These are phyloP conservation scores for Lepidochitona cinerea DNA, from an alignment of 2,888 invertebrate species.

Conservation along the genomic window DNA sequence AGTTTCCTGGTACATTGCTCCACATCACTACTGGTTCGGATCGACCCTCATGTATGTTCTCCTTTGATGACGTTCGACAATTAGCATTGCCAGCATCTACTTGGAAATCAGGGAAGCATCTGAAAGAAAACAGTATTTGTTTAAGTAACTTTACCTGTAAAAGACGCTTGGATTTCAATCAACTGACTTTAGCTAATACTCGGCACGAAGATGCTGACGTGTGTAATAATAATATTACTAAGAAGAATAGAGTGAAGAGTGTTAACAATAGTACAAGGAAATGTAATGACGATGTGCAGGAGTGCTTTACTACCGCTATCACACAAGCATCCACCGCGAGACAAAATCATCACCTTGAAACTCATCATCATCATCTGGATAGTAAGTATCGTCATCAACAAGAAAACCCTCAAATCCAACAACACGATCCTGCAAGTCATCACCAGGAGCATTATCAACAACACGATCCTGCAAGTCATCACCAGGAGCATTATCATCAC, in stretches of 20 bases:
- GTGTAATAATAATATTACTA: background rate
- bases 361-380: too few species aligned
- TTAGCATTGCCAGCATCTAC: background rate
- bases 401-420: background rate
- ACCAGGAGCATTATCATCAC: too few species aligned
- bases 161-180: constrained; percentile 46
- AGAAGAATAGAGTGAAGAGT: background rate
- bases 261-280: background rate
- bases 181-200: constrained; percentile 6
- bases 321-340: too few species aligned
- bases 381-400: background rate
- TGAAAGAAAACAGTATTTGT: constrained; percentile 9
- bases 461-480: background rate
- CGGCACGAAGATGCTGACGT: constrained; percentile 14
- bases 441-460: too few species aligned
- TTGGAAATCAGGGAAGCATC: background rate
- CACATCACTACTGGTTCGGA: constrained; percentile 12
- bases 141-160: constrained; percentile 28
- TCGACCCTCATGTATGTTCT: constrained; percentile 37
- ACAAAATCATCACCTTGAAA: too few species aligned
- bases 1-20: background rate
- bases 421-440: too few species aligned
- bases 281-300: background rate
- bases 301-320: too few species aligned
- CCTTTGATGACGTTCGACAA: constrained; percentile 12